phyloP scores from a whole-genome alignment of 2,888 invertebrate species.

The Sarcophaga caerulescens region DNA sequence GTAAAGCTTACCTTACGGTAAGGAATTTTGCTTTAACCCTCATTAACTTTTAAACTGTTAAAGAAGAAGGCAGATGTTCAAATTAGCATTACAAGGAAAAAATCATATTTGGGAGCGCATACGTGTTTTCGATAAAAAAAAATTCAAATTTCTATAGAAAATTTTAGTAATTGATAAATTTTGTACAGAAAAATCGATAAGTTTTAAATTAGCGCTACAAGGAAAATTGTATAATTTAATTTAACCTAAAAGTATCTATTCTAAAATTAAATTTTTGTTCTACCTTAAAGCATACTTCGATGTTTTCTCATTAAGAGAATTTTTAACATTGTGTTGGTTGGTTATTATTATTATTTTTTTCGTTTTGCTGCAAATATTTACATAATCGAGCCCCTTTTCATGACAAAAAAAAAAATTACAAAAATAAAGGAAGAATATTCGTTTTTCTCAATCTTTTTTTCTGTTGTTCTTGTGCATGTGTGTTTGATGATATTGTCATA shows the following conservation, averaged over 20 bases:
- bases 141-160: too few species aligned
- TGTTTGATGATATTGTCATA: conserved; percentile 33
- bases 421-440: conserved; percentile 14
- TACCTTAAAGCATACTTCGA: not conserved
- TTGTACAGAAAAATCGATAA: too few species aligned
- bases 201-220: too few species aligned
- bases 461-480: not conserved
- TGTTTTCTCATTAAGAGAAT: not conserved
- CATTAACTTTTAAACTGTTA: too few species aligned
- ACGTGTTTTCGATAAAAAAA: too few species aligned
- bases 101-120: too few species aligned
- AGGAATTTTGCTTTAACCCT: too few species aligned
- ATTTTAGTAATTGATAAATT: too few species aligned
- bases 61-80: too few species aligned
- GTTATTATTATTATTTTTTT: not conserved
- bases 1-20: too few species aligned
- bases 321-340: conserved; percentile 3
- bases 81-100: too few species aligned
- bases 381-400: not conserved
- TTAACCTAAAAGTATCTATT: not conserved
- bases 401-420: not conserved
- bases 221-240: not conserved
- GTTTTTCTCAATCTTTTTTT: not conserved
- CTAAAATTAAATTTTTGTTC: not conserved
- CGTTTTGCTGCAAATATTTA: not conserved